Conservation (phyloP, 2,797 vertebrate species). For the Aplochiton taeniatus region DNA sequence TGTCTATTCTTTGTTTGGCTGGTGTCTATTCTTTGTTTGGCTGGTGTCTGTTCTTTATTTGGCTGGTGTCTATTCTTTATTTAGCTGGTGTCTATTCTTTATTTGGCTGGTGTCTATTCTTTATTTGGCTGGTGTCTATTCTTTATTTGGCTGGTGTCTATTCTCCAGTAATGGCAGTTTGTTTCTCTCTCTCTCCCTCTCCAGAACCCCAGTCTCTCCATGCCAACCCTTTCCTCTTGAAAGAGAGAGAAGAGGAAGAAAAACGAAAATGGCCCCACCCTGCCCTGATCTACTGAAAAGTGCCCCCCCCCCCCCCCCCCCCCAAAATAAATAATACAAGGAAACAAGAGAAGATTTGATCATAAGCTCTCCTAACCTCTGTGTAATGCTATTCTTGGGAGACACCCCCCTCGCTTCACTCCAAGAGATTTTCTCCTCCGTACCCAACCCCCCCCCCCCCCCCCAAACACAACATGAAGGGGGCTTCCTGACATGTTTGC, state of each 20-base stretch:
- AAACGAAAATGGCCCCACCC: constrained; percentile 22
- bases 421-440: constrained; percentile 57
- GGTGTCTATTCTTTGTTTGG: too few relatives aligned
- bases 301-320: neutral
- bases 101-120: too few relatives aligned
- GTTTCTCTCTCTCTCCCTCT: constrained; percentile 50
- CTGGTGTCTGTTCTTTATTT: too few relatives aligned
- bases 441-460: too few relatives aligned
- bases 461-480: constrained; percentile 64
- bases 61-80: too few relatives aligned
- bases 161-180: constrained; percentile 17
- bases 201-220: constrained; percentile 46
- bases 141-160: constrained; percentile 15
- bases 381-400: constrained; percentile 62
- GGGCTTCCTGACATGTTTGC: constrained; percentile 71
- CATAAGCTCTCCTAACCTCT: constrained; percentile 67
- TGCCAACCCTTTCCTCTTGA: constrained; percentile 61
- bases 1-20: too few relatives aligned
- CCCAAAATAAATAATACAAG: constrained; percentile 48
- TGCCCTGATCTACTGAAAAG: constrained; percentile 29
- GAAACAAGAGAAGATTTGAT: constrained; percentile 67
- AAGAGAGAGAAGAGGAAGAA: constrained; percentile 44
- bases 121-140: too few relatives aligned
- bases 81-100: too few relatives aligned
- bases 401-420: constrained; percentile 8